A percentile compares a stretch with the other conserved stretches of the same genome.
phyloP scores from a whole-genome alignment of 2,113 vertebrate species.

The Tauraco erythrolophus region DNA sequence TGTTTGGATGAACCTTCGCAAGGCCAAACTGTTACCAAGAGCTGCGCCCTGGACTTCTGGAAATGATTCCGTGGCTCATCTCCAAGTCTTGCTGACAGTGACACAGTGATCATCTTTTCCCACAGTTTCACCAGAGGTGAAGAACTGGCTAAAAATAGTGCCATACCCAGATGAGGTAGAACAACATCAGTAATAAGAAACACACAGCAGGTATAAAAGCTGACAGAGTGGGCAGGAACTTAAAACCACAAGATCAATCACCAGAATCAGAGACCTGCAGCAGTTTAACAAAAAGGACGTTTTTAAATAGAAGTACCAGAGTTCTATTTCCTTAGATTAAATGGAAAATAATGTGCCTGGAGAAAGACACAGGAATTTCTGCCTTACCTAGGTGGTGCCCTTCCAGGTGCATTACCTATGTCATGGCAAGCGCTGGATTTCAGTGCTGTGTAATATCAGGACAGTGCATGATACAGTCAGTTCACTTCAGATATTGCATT shows the following conservation, averaged over 20 bases:
- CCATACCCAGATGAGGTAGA: neutral
- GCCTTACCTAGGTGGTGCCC: neutral
- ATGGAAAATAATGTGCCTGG: neutral
- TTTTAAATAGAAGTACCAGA: neutral
- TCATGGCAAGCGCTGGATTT: neutral
- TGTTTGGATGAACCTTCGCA: neutral
- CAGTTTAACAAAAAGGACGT: neutral
- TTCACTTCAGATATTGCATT: neutral
- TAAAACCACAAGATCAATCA: neutral
- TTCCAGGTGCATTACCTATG: neutral
- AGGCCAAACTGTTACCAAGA: neutral
- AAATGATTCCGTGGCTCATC: neutral
- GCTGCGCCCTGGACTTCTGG: neutral
- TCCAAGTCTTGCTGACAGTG: neutral
- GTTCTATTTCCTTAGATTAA: neutral
- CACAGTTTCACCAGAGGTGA: neutral
- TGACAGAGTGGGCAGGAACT: neutral
- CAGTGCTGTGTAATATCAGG: neutral
- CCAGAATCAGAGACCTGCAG: neutral
- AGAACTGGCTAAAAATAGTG: neutral
- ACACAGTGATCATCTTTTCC: neutral
- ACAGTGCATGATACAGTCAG: neutral
- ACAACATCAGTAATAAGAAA: neutral
- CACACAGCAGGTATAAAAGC: fast-evolving
- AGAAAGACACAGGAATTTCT: neutral